These are phyloP conservation scores for Arrhopalites spinosus DNA, from an alignment of 2,888 invertebrate species.

Conservation along the genomic window DNA sequence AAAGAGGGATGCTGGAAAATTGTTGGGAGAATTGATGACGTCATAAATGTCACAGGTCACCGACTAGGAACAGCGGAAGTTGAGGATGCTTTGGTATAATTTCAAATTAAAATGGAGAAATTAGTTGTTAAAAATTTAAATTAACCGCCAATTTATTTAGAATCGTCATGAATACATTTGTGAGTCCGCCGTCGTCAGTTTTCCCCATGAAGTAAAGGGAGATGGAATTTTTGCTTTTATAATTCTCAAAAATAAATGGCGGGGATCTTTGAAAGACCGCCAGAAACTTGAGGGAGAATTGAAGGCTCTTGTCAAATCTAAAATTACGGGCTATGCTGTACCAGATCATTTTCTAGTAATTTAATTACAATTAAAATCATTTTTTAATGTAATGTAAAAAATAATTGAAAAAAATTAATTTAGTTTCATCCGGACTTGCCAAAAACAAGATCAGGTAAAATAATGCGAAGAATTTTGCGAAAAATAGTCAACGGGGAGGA, in stretches of 20 bases:
- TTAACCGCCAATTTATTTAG: conserved; percentile 41
- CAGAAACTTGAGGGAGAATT: conserved; percentile 50
- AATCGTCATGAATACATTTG: conserved; percentile 58
- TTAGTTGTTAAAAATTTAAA: background rate
- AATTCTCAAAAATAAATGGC: conserved; percentile 57
- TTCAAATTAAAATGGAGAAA: too few species aligned
- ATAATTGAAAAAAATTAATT: too few species aligned
- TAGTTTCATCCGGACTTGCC: conserved; percentile 58
- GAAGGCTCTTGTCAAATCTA: conserved; percentile 58
- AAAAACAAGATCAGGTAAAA: conserved; percentile 63
- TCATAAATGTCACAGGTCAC: conserved; percentile 64
- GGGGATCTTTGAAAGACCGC: conserved; percentile 37
- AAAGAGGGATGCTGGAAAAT: conserved; percentile 61
- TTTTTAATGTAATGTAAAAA: too few species aligned
- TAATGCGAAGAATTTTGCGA: conserved; percentile 62
- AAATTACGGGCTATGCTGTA: conserved; percentile 62
- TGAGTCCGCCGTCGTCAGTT: conserved; percentile 63
- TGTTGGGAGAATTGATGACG: conserved; percentile 63
- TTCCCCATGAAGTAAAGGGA: conserved; percentile 63
- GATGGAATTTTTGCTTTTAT: conserved; percentile 63
- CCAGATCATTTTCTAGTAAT: conserved; percentile 62
- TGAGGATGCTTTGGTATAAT: conserved; percentile 62
- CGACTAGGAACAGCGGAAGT: conserved; percentile 64
- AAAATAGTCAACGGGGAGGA: conserved; percentile 60
- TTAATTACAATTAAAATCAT: too few species aligned